Base-by-base conservation (phyloP, 1,140 invertebrate genomes). In the Brachionus rubens region DNA sequence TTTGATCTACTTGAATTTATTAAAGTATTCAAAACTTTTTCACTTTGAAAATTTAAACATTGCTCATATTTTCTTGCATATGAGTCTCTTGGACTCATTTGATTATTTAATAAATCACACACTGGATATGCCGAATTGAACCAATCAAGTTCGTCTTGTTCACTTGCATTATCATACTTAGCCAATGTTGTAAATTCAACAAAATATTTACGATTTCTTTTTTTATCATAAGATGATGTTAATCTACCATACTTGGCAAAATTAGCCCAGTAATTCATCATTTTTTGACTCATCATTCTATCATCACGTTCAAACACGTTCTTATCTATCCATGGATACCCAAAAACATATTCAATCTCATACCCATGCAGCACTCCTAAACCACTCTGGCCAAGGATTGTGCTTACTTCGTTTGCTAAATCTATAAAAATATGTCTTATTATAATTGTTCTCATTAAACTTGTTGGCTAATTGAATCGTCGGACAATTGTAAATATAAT, bases 371-470 rank as follows among this genome's bases (percentile, higher is more conserved):
- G 90, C 0, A 93, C 92, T 6, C 94, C 95, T 77, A 94, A n/a
- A 93, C 94, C 95, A 98, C 56, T 89, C 89, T 0, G 94, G 94
- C 94, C 94, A 98, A 0, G 90, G 91, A 82, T 91, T 93, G 72
- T 88, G 78, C 7, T 81, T 79, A 36, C 79, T 79, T 52, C 80
- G 78, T 33, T 48, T 77, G 59, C 19, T 76, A 36, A 76, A 76
- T 14, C 26, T 10, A 52, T 76, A 76, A 19, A 75, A 59, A 41
- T 40, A 54, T 2, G 68, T 54, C 2, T 54, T 48, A 30, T 21
- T 36, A 0, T 19, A 54, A 26, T 28, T 28, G 6, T 40, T 16
- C 41, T 24, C 30, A 24, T 93, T 90, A 81, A 96, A 96, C 16
- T 89, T 86, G 79, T 91, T 88, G 0, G 93, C 92, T 80, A 94